A percentile compares a stretch with the other conserved stretches of the same genome.
phyloP scores from a whole-genome alignment of 92 coral and sea anemone species.

The Zoanthus sansibaricus region DNA sequence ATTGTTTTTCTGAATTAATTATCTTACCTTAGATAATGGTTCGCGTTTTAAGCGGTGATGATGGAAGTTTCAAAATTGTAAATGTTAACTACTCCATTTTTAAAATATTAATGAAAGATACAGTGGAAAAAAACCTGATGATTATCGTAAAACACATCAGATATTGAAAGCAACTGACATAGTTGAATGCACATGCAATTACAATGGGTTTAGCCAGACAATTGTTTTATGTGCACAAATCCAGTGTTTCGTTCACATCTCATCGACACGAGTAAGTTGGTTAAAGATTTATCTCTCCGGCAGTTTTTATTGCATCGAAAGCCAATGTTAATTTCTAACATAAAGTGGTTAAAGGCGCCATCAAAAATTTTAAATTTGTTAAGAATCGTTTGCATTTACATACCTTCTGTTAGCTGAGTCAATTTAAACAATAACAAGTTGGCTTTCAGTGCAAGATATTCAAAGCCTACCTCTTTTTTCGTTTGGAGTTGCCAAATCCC shows the following conservation, averaged over 20 bases:
- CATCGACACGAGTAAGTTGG: not conserved
- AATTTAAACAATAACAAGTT: not conserved
- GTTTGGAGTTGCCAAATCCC: not conserved
- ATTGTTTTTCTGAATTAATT: too few species aligned
- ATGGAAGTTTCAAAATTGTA: not conserved
- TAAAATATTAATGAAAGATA: not conserved
- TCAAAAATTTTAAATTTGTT: not conserved
- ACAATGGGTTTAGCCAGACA: not conserved
- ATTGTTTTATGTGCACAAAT: not conserved
- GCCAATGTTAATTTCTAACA: too few species aligned
- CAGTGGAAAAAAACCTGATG: not conserved
- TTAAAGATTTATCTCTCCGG: not conserved
- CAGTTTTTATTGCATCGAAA: too few species aligned
- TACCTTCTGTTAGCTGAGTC: not conserved
- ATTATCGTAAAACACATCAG: not conserved
- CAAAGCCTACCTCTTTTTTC: slow-evolving; percentile 3
- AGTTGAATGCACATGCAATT: not conserved
- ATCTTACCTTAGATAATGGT: too few species aligned
- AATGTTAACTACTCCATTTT: not conserved
- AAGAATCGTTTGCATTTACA: not conserved
- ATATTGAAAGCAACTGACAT: not conserved
- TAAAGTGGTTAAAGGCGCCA: too few species aligned
- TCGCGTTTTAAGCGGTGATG: too few species aligned
- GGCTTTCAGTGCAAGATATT: not conserved
- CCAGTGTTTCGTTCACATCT: not conserved